Conservation (phyloP, 2,113 vertebrate genomes). For the Oryzias celebensis region DNA sequence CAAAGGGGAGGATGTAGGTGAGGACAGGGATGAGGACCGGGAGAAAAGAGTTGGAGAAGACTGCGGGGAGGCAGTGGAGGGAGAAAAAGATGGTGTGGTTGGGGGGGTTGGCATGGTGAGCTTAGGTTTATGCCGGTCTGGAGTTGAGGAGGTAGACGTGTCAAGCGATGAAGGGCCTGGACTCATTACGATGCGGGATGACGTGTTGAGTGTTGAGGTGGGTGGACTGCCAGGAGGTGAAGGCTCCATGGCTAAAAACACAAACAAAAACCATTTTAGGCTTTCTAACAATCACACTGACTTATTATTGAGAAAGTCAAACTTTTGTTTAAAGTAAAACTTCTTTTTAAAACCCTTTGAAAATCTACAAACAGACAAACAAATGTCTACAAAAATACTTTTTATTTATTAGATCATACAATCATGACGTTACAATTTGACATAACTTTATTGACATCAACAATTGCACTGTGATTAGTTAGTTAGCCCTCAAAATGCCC, state of each 20-base stretch:
- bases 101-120: slow-evolving; percentile 35
- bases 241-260: slow-evolving; percentile 66
- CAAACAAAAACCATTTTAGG: not conserved
- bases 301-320: too few relatives aligned
- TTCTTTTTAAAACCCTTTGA: too few relatives aligned
- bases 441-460: too few relatives aligned
- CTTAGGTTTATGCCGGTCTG: slow-evolving; percentile 33
- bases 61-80: slow-evolving; percentile 32
- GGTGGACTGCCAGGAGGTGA: slow-evolving; percentile 19
- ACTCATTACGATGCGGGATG: slow-evolving; percentile 28
- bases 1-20: slow-evolving; percentile 35
- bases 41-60: slow-evolving; percentile 24
- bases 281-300: not conserved
- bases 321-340: too few relatives aligned
- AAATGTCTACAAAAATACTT: too few relatives aligned
- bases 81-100: slow-evolving; percentile 26
- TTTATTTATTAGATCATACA: too few relatives aligned
- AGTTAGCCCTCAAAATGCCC: too few relatives aligned
- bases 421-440: too few relatives aligned
- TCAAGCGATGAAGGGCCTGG: slow-evolving; percentile 20
- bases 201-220: slow-evolving; percentile 20
- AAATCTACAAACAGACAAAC: too few relatives aligned
- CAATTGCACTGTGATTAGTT: too few relatives aligned
- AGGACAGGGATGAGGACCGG: slow-evolving; percentile 55
- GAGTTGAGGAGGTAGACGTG: slow-evolving; percentile 15